These are phyloP conservation scores for Anthrax anthrax DNA, from an alignment of 2,888 invertebrate genomes.

Conservation along the genomic window DNA sequence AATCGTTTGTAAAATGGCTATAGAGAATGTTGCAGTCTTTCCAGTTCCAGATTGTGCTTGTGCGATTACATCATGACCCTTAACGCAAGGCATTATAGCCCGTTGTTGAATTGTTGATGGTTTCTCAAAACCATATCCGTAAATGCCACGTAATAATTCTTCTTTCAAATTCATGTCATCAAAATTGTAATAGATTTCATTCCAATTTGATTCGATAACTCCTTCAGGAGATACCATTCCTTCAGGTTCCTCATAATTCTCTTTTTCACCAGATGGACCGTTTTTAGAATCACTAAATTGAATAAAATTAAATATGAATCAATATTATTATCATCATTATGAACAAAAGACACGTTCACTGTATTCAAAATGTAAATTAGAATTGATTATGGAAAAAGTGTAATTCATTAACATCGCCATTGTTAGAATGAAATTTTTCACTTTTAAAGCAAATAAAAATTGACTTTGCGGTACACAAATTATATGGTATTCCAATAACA, in stretches of 20 bases:
- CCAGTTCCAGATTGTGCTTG: conserved; percentile 99
- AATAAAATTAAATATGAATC: too few relatives aligned
- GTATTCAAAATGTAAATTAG: too few relatives aligned
- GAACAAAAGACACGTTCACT: too few relatives aligned
- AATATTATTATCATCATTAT: too few relatives aligned
- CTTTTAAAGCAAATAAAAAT: too few relatives aligned
- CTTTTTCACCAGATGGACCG: neutral
- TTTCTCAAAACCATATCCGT: conserved; percentile 99
- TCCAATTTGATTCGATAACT: conserved; percentile 85
- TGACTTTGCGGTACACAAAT: too few relatives aligned
- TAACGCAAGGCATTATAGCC: conserved; percentile 94
- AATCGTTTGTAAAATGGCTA: conserved; percentile 95
- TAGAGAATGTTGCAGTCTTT: conserved; percentile 98
- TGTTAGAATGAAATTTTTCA: too few relatives aligned
- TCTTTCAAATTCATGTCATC: conserved; percentile 98
- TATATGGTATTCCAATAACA: too few relatives aligned
- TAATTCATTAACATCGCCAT: too few relatives aligned
- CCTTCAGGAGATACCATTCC: conserved; percentile 80
- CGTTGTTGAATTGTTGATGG: conserved; percentile 99
- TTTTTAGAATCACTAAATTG: conserved; percentile 4
- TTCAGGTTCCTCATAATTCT: conserved; percentile 29
- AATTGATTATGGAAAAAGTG: too few relatives aligned
- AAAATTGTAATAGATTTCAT: conserved; percentile 87
- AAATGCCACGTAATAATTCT: conserved; percentile 91
- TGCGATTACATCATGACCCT: conserved; percentile 95